These are phyloP conservation scores for Rhinophrynus dorsalis DNA, from an alignment of 2,797 vertebrate genomes.

Conservation along the genomic window DNA sequence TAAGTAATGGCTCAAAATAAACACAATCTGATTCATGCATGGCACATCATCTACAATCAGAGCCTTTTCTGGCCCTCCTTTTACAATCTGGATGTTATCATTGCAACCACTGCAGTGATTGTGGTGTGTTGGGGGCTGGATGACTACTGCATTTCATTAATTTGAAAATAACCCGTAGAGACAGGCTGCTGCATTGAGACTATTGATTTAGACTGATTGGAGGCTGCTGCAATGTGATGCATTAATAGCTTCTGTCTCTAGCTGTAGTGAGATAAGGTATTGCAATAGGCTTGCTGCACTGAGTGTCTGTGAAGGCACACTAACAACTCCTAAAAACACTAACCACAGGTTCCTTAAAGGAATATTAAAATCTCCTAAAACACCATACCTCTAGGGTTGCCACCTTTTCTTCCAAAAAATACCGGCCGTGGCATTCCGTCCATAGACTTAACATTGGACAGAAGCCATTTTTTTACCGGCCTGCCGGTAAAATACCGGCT, in stretches of 20 bases:
- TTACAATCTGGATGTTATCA: too few relatives aligned
- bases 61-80: conserved; percentile 6
- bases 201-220: conserved; percentile 46
- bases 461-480: too few relatives aligned
- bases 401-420: too few relatives aligned
- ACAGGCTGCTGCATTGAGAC: conserved; percentile 37
- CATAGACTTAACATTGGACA: too few relatives aligned
- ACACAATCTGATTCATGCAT: neutral
- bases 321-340: too few relatives aligned
- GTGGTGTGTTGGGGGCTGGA: conserved; percentile 20
- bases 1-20: neutral
- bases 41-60: too few relatives aligned
- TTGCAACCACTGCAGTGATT: conserved; percentile 35
- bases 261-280: neutral
- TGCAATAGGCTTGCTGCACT: neutral
- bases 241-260: neutral
- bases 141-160: conserved; percentile 43
- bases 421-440: too few relatives aligned
- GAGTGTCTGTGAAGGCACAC: too few relatives aligned
- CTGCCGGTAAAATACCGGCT: too few relatives aligned
- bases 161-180: conserved; percentile 21
- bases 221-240: conserved; percentile 5
- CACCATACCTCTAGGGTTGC: too few relatives aligned
- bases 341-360: too few relatives aligned
- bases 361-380: too few relatives aligned